phyloP scores from a whole-genome alignment of 2,797 vertebrate genomes.

The Notamacropus eugenii region DNA sequence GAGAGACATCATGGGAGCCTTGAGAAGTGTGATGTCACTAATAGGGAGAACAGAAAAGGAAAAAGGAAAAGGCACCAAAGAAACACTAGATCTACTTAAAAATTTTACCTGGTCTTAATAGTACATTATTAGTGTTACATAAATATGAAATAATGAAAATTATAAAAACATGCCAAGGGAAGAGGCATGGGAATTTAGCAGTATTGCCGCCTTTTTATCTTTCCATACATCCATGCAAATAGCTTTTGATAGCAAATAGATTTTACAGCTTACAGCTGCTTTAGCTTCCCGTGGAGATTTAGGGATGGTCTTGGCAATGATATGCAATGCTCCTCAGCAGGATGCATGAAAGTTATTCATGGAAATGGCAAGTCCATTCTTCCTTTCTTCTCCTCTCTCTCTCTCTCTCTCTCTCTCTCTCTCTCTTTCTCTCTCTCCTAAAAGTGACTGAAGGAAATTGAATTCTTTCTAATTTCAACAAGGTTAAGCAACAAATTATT shows the following conservation, averaged over 20 bases:
- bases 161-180: slow-evolving; percentile 53
- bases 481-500: slow-evolving; percentile 56
- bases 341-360: slow-evolving; percentile 67
- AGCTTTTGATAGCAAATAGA: slow-evolving; percentile 64
- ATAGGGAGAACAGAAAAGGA: not conserved
- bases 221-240: slow-evolving; percentile 61
- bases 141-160: slow-evolving; percentile 39
- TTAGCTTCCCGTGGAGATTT: slow-evolving; percentile 61
- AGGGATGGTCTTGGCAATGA: slow-evolving; percentile 54
- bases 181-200: slow-evolving; percentile 55
- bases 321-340: slow-evolving; percentile 53
- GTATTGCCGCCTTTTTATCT: slow-evolving; percentile 41
- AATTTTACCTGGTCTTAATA: slow-evolving; percentile 1
- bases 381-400: not conserved
- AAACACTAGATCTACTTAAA: not conserved
- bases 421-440: slow-evolving; percentile 43
- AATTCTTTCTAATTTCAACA: slow-evolving; percentile 54
- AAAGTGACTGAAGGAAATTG: slow-evolving; percentile 23
- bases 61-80: not conserved
- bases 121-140: slow-evolving; percentile 35
- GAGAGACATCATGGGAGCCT: not conserved
- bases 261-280: slow-evolving; percentile 52
- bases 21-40: not conserved
- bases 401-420: slow-evolving; percentile 45
- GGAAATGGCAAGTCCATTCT: not conserved